Evolutionary conservation across 2,797 vertebrate species (phyloP).

Genomic region (Sebastes dallii): DNA sequence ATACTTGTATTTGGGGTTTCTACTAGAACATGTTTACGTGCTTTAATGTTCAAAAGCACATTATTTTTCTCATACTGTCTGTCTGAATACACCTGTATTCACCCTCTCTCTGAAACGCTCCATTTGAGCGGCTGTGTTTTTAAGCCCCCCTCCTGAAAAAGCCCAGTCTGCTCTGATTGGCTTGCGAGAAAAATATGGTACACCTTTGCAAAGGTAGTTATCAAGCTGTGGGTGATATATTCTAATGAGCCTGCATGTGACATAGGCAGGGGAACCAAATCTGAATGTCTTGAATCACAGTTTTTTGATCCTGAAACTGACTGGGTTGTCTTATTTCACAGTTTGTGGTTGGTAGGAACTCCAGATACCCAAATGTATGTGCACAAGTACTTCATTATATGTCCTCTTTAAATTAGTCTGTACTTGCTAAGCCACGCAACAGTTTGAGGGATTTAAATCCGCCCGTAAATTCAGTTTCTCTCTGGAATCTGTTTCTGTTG

Average conservation of each 20-base stretch:
- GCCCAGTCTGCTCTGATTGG: too few relatives aligned
- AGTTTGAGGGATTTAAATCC: not conserved
- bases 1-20: too few relatives aligned
- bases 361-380: not conserved
- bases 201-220: too few relatives aligned
- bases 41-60: not conserved
- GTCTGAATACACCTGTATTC: not conserved
- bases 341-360: not conserved
- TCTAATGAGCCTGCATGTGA: too few relatives aligned
- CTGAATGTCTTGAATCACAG: too few relatives aligned
- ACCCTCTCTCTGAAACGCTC: not conserved
- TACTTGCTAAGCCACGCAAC: not conserved
- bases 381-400: not conserved
- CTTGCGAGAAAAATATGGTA: too few relatives aligned
- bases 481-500: not conserved
- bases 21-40: not conserved
- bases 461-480: not conserved
- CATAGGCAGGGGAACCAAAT: too few relatives aligned
- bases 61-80: not conserved
- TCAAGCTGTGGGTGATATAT: too few relatives aligned
- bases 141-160: too few relatives aligned
- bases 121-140: too few relatives aligned
- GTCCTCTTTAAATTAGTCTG: not conserved
- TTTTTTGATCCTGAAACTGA: not conserved
- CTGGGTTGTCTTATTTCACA: not conserved